phyloP scores from a whole-genome alignment of 2,797 vertebrate genomes.

The Takifugu ocellatus region DNA sequence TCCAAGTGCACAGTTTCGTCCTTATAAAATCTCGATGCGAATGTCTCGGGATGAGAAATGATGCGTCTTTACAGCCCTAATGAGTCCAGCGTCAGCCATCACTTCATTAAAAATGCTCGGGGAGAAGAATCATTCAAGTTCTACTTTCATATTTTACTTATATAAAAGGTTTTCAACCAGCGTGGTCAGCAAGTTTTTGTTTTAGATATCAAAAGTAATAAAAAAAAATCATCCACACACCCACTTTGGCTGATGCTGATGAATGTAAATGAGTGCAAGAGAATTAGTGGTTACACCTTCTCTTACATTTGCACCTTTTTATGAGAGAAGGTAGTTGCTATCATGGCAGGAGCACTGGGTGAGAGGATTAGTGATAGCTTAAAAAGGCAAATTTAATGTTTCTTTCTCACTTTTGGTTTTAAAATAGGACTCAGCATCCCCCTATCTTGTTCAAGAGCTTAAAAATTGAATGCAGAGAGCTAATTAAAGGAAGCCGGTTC shows the following conservation, averaged over 20 bases:
- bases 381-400: conserved; percentile 56
- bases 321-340: conserved; percentile 37
- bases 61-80: too few relatives aligned
- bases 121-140: too few relatives aligned
- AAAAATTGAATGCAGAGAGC: conserved; percentile 40
- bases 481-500: conserved; percentile 45
- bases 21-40: neutral
- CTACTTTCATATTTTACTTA: neutral
- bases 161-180: neutral
- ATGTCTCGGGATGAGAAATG: neutral
- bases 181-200: neutral
- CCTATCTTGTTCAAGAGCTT: conserved; percentile 54
- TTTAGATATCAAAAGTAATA: neutral
- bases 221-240: neutral
- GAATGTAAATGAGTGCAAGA: conserved; percentile 18
- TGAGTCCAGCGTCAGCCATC: too few relatives aligned
- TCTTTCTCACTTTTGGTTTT: conserved; percentile 46
- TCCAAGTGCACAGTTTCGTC: neutral
- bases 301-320: conserved; percentile 44
- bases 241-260: conserved; percentile 20
- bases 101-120: too few relatives aligned
- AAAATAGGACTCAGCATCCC: conserved; percentile 30
- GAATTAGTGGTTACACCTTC: conserved; percentile 18
- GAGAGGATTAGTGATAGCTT: conserved; percentile 61
- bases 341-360: conserved; percentile 40